Base-by-base conservation (phyloP, 2,797 vertebrate genomes). In the Sphenodon punctatus region DNA sequence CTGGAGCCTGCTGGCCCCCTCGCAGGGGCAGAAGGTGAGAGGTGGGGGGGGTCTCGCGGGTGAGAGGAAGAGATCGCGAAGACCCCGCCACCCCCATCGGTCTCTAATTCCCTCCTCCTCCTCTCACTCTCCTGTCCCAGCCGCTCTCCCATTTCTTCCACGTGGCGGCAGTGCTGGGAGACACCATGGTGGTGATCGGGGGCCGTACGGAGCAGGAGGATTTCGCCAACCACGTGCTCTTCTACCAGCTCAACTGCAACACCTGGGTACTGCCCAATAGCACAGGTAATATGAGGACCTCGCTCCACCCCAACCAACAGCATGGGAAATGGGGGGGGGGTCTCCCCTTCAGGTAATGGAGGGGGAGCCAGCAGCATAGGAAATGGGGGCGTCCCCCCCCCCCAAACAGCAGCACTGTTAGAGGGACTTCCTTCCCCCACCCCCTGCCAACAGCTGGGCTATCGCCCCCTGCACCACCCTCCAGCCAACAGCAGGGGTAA, bases 181-280 rank as follows among this genome's bases (percentile, higher is more conserved):
- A 99, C 91, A 97, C 97, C 67, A 98, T 99, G 98, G 97, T 98
- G 68, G 96, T 98, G 49, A 95, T 98, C 0, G 97, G 97, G 4
- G 98, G 98, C 3, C 96, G 97, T 48, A 98, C 97, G 0, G 97
- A 97, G 75, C 94, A 95, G 1, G 96, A 97, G 30, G 97, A 98
- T 80, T 99, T 98, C 92, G 98, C 97, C 89, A 97, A 96, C 42
- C 96, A 96, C 0, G 93, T 98, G 56, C 96, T 97, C 69, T 95
- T 98, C 79, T 99, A 98, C 92, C 98, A 98, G 93, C 97, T 98
- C 90, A 97, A 97, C 95, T 98, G 98, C 92, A 99, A 99, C 69
- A 94, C 96, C 41, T 99, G 98, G 98, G 96, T 99, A 67, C 94
- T 97, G 61, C 96, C 94, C 0, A 89, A 92, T 56, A 90, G 86